A percentile compares a stretch with the other conserved stretches of the same genome.
These are phyloP conservation scores for Axea sp. DNA, from an alignment of 2,888 invertebrate species.

Conservation along the genomic window DNA sequence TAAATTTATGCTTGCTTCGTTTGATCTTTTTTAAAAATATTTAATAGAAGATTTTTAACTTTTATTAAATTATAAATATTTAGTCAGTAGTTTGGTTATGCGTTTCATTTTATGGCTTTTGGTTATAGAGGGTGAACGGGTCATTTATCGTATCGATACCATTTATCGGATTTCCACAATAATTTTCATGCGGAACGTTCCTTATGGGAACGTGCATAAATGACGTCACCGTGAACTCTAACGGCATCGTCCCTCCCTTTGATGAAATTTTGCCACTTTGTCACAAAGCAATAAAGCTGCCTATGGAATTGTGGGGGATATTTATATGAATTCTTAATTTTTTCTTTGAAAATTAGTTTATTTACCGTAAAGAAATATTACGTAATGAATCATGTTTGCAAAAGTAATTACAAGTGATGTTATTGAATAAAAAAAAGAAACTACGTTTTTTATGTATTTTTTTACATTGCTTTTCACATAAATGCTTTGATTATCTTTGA, in stretches of 20 bases:
- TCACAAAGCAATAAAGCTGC: conserved; percentile 49
- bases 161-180: conserved; percentile 60
- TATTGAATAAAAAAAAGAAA: too few relatives aligned
- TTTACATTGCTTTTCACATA: too few relatives aligned
- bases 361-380: too few relatives aligned
- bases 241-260: conserved; percentile 26
- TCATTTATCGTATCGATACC: conserved; percentile 58
- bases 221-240: conserved; percentile 42
- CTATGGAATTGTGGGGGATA: conserved; percentile 17
- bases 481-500: too few relatives aligned
- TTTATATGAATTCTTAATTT: conserved; percentile 35
- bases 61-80: conserved; percentile 51
- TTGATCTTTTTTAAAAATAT: conserved; percentile 26
- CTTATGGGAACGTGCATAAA: conserved; percentile 54
- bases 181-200: conserved; percentile 57
- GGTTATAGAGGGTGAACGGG: conserved; percentile 38
- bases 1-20: conserved; percentile 1
- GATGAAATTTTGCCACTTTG: conserved; percentile 56
- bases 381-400: too few relatives aligned
- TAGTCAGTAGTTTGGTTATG: conserved; percentile 35
- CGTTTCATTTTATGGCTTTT: conserved; percentile 33
- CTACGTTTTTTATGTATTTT: too few relatives aligned
- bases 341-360: too few relatives aligned
- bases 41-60: conserved; percentile 40
- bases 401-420: too few relatives aligned